These are phyloP conservation scores for Drosophila rufa DNA, from an alignment of 1,140 invertebrate species.

Conservation along the genomic window DNA sequence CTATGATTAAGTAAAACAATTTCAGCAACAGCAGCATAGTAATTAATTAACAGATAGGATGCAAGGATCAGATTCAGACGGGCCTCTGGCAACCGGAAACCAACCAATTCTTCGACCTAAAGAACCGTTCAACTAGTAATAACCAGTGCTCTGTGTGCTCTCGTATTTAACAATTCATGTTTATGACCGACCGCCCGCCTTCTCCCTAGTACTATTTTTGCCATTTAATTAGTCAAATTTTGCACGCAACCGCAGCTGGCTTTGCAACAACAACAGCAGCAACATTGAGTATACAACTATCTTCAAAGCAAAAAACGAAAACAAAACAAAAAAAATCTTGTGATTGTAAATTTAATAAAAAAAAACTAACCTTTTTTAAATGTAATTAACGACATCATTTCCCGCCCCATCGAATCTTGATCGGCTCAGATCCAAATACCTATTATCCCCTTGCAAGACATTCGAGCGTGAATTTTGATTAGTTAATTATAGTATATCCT, in stretches of 20 bases:
- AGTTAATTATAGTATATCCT: conserved; percentile 50
- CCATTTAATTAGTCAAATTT: conserved; percentile 77
- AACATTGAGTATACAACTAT: conserved; percentile 51
- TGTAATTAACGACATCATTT: conserved; percentile 65
- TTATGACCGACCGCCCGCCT: conserved; percentile 36
- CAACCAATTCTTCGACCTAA: conserved; percentile 26
- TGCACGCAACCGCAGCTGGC: conserved; percentile 60
- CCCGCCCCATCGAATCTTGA: conserved; percentile 36
- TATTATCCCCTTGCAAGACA: conserved; percentile 21
- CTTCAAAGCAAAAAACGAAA: conserved; percentile 31
- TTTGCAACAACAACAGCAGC: conserved; percentile 45
- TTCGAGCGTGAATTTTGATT: conserved; percentile 42
- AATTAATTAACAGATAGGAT: conserved; percentile 68
- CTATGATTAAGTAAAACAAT: conserved; percentile 79
- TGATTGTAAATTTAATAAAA: conserved; percentile 82
- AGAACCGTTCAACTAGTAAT: conserved; percentile 56
- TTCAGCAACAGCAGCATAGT: conserved; percentile 70
- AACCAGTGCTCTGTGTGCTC: conserved; percentile 56
- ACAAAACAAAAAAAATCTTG: conserved; percentile 63
- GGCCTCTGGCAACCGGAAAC: conserved; percentile 33
- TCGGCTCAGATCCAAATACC: conserved; percentile 40
- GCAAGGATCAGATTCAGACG: conserved; percentile 61
- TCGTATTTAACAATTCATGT: conserved; percentile 59
- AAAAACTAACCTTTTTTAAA: conserved; percentile 53
- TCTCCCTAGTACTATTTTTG: conserved; percentile 74